phyloP scores from a whole-genome alignment of 2,888 invertebrate species.

The Xanthia togata region DNA sequence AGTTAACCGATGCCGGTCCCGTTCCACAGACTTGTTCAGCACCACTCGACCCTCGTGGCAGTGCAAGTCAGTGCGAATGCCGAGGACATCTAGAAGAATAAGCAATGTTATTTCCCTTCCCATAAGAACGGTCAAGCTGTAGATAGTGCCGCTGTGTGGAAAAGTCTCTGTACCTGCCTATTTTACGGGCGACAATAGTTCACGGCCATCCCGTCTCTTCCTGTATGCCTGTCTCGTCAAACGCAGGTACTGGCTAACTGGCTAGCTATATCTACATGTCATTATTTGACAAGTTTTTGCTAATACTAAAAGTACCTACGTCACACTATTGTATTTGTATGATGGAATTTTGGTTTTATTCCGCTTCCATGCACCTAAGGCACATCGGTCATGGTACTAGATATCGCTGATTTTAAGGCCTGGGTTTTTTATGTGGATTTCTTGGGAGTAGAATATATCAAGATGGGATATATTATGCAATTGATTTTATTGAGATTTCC shows the following conservation, averaged over 20 bases:
- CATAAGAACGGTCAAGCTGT: neutral
- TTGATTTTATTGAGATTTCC: conserved; percentile 12
- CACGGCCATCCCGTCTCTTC: conserved; percentile 26
- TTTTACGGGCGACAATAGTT: conserved; percentile 2
- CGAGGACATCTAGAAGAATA: conserved; percentile 78
- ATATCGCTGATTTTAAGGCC: conserved; percentile 5
- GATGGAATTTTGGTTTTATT: conserved; percentile 22
- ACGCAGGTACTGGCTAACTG: neutral
- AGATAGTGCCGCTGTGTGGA: neutral
- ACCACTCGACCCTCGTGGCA: conserved; percentile 78
- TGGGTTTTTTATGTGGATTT: conserved; percentile 12
- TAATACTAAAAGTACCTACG: neutral
- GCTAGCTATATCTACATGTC: neutral
- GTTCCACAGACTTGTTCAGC: conserved; percentile 72
- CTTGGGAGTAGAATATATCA: conserved; percentile 4
- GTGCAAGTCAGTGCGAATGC: conserved; percentile 74
- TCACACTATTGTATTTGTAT: neutral
- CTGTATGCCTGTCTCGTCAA: neutral
- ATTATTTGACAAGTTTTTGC: neutral
- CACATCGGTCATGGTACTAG: neutral
- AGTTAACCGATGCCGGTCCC: conserved; percentile 77
- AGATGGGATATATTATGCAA: conserved; percentile 1
- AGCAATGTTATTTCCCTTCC: conserved; percentile 23
- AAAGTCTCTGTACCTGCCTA: neutral
- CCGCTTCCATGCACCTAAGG: neutral